phyloP scores from a whole-genome alignment of 2,888 invertebrate species.

The Spicauda simplicius region DNA sequence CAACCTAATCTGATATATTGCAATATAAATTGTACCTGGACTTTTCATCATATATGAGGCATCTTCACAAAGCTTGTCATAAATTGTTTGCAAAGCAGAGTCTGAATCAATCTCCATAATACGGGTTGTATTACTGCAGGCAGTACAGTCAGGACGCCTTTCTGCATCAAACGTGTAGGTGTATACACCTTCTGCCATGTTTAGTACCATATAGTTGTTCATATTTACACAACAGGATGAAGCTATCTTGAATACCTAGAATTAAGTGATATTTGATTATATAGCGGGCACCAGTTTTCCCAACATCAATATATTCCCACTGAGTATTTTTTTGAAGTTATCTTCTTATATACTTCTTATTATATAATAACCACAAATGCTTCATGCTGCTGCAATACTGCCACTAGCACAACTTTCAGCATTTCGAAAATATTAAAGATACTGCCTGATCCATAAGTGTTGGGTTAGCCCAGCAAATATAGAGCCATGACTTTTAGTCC shows the following conservation, averaged over 20 bases:
- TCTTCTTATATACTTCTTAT: no score
- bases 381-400: no score
- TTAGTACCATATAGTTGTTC: constrained; percentile 98
- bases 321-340: no score
- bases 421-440: background rate
- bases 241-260: constrained; percentile 95
- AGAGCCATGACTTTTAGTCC: no score
- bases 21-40: constrained; percentile 83
- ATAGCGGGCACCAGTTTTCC: no score
- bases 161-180: constrained; percentile 98
- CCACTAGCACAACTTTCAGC: background rate
- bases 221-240: constrained; percentile 95
- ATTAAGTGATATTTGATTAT: no score
- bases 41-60: constrained; percentile 94
- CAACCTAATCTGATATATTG: background rate
- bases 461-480: no score
- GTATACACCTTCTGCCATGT: constrained; percentile 97
- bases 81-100: constrained; percentile 91
- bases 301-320: no score
- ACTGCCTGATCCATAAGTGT: no score
- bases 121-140: constrained; percentile 91
- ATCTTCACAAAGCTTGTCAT: constrained; percentile 91
- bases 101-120: constrained; percentile 84
- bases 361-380: no score
- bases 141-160: constrained; percentile 93